Base-by-base conservation (phyloP, 2,113 vertebrate genomes). In the Vulpes vulpes region DNA sequence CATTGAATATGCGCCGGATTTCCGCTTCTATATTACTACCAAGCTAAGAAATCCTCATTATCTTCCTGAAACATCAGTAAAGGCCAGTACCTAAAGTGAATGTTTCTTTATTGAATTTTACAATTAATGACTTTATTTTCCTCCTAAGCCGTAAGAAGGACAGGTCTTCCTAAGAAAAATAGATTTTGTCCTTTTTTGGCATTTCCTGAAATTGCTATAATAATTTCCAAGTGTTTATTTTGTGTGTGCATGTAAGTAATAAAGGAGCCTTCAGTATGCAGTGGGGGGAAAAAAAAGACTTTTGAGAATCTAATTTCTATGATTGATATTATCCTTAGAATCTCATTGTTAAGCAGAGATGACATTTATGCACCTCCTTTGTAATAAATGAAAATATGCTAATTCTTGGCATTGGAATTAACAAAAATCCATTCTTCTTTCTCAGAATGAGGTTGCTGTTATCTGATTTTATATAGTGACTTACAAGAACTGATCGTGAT, bases 31-130 rank as follows among this genome's bases (percentile, higher is more conserved):
- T 88, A 99, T 99, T 89, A 99, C 99, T 8, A 99, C 99, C 62
- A 99, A 99, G 97, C 98, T 99, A 19, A 98, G 99, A 71, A 99
- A 99, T 98, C 99, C 99, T 23, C 99, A 99, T 95, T 99, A 99
- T 98, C 98, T 99, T 87, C 99, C 99, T 19, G 99, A 99, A 98
- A 99, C 99, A 1, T 99, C 99, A 11, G 99, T 99, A 94, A 99
- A 99, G 99, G 99, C 99, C 65, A 97, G 98, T 93, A 93, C 55
- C 71, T 35, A 55, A 73, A 86, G 49, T 23, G 16, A 83, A 38
- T 38, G 7, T 85, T 95, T 74, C 73, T 74, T 64, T n/a, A 30
- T 20, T 19, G 8, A 1, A 12, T 57, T 91, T 96, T 76, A 79
- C 6, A 35, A 22, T 65, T 73, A 51, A 76, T 88, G 60, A 87